Evolutionary conservation across 64 coral and sea anemone genomes (phyloP), one percentile per base, ranked within the genome.

Genomic region (Catalaphyllia jardinei): DNA sequence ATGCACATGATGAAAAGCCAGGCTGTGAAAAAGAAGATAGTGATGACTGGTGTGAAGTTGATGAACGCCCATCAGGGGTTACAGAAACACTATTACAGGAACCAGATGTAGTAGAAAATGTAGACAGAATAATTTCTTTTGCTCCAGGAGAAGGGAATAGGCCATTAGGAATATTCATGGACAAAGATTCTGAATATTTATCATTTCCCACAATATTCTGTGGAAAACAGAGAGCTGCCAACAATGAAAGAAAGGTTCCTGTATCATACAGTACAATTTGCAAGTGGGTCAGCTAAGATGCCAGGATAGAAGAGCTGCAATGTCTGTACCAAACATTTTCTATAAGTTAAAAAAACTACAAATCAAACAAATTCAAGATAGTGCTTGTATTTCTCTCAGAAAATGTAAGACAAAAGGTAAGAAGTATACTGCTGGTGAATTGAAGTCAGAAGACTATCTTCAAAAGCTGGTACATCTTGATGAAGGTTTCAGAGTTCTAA

Each of bases 351-450:
- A 92, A 79, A 92, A 92, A 42, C 29, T 92, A 18, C 90, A 92
- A 79, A 92, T 79, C 76, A 87, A 79, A 64, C 79, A 75, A 76
- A 67, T 87, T 79, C 80, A 85, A 76, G 64, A 91, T 31, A 91
- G 31, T 83, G 79, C 89, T 8, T 77, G 29, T 31, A 57, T 91
- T 54, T 75, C 80, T 86, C 72, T 93, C 4, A 67, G 91, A 82
- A 93, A 93, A 25, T 93, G 91, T 80, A 93, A 93, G 25, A 88
- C 85, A 35, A 92, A 92, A 60, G 91, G 91, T 10, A 89, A 89
- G 15, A 93, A 29, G 20, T 81, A 93, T 17, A 88, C 92, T 20
- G 77, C 86, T 74, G 86, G 76, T 73, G 86, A 93, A 1, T 84
- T 93, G 13, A 82, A 93, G 38, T 63, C 75, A 60, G 62, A 81